phyloP scores from a whole-genome alignment of 2,888 invertebrate genomes.

The Isotomurus palustris region DNA sequence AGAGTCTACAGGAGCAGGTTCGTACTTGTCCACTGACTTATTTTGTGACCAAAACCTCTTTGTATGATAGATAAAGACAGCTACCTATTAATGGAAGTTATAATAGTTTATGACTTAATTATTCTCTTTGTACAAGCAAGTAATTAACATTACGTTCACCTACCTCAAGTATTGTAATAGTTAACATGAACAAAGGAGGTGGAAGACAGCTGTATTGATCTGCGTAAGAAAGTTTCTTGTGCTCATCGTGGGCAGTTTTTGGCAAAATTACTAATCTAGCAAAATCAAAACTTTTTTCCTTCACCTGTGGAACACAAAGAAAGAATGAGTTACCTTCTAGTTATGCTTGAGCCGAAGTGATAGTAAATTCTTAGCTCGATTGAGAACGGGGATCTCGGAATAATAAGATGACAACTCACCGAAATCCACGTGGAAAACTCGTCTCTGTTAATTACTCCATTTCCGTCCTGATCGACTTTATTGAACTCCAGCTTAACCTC shows the following conservation, averaged over 20 bases:
- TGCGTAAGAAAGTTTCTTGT: constrained; percentile 50
- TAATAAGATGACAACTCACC: neutral
- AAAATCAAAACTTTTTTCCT: constrained; percentile 28
- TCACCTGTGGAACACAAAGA: constrained; percentile 7
- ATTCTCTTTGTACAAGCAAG: neutral
- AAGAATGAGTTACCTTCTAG: neutral
- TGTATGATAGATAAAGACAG: constrained; percentile 56
- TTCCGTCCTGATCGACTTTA: constrained; percentile 31
- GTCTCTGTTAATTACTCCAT: constrained; percentile 57
- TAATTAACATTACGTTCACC: constrained; percentile 44
- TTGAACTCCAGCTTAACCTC: neutral
- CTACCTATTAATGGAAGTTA: constrained; percentile 49
- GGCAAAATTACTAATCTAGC: constrained; percentile 34
- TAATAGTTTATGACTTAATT: neutral
- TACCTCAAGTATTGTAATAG: constrained; percentile 83
- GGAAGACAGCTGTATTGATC: constrained; percentile 86
- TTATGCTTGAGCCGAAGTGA: neutral
- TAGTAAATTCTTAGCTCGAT: neutral
- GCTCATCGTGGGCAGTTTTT: constrained; percentile 17
- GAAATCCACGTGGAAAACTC: constrained; percentile 68
- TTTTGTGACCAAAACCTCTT: constrained; percentile 19
- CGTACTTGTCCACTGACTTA: constrained; percentile 51
- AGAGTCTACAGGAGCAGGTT: constrained; percentile 72
- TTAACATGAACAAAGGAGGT: constrained; percentile 84
- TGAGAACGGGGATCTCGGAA: too few species aligned